Evolutionary conservation across 1,140 invertebrate species (phyloP).

Genomic region (Drosophila neocordata): DNA sequence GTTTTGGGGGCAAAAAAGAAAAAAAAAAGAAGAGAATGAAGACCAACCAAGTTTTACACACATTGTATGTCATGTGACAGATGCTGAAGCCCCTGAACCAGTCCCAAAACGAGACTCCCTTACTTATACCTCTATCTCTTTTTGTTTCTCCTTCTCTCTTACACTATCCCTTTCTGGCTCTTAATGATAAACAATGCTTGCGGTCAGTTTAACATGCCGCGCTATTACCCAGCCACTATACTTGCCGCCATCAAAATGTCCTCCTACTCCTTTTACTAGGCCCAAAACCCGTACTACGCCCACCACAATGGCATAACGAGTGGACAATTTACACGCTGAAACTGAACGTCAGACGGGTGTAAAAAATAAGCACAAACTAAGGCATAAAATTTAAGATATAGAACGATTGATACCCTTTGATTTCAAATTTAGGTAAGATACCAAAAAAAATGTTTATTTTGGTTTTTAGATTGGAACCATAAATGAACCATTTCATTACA

Average conservation of each 20-base stretch:
- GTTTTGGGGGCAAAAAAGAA: slow-evolving; percentile 29
- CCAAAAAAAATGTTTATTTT: too few species aligned
- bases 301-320: slow-evolving; percentile 61
- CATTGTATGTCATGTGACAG: slow-evolving; percentile 72
- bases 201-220: slow-evolving; percentile 80
- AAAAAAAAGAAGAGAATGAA: slow-evolving; percentile 6
- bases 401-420: slow-evolving; percentile 37
- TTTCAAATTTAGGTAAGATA: too few species aligned
- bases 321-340: slow-evolving; percentile 77
- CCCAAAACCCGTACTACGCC: slow-evolving; percentile 5
- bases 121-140: slow-evolving; percentile 10
- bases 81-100: slow-evolving; percentile 46
- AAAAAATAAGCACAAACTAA: neutral
- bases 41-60: slow-evolving; percentile 26
- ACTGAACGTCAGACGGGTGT: slow-evolving; percentile 50
- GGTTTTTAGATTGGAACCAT: too few species aligned
- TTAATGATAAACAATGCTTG: slow-evolving; percentile 82
- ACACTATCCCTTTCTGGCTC: slow-evolving; percentile 35
- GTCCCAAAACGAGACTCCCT: slow-evolving; percentile 16
- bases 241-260: slow-evolving; percentile 20
- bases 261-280: neutral
- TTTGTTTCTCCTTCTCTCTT: neutral
- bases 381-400: neutral
- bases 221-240: slow-evolving; percentile 71
- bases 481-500: too few species aligned